Evolutionary conservation across 2,888 invertebrate species (phyloP).

Genomic region (Ectropis crepuscularia): DNA sequence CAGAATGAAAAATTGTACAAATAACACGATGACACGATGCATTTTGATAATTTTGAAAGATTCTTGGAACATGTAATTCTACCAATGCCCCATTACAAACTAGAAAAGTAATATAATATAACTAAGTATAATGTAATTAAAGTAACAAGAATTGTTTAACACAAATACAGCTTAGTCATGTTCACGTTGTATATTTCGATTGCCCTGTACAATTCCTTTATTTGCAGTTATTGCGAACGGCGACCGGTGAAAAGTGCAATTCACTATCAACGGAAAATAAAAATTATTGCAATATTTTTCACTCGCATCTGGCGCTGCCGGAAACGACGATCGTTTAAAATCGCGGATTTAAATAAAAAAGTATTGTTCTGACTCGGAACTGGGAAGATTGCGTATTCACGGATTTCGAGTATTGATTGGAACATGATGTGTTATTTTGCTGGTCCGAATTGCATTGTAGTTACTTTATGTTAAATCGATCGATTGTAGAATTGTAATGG

Average conservation of each 20-base stretch:
- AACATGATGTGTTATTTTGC: neutral
- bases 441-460: too few relatives aligned
- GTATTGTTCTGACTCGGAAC: conserved; percentile 40
- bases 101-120: too few relatives aligned
- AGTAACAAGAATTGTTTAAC: too few relatives aligned
- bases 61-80: too few relatives aligned
- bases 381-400: conserved; percentile 33
- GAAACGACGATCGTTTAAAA: conserved; percentile 48
- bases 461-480: too few relatives aligned
- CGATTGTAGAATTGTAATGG: too few relatives aligned
- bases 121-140: too few relatives aligned
- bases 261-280: conserved; percentile 45
- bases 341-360: conserved; percentile 49
- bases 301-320: conserved; percentile 53
- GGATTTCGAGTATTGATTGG: conserved; percentile 16
- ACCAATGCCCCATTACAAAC: too few relatives aligned
- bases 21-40: too few relatives aligned
- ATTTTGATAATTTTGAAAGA: too few relatives aligned
- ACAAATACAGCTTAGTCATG: too few relatives aligned
- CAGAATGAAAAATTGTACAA: too few relatives aligned
- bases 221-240: conserved; percentile 43
- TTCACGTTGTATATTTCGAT: neutral
- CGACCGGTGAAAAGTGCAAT: conserved; percentile 42
- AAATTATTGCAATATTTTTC: conserved; percentile 61
- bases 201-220: conserved; percentile 7